Evolutionary conservation across 2,888 invertebrate species (phyloP).

Genomic region (Ophion slaviceki): DNA sequence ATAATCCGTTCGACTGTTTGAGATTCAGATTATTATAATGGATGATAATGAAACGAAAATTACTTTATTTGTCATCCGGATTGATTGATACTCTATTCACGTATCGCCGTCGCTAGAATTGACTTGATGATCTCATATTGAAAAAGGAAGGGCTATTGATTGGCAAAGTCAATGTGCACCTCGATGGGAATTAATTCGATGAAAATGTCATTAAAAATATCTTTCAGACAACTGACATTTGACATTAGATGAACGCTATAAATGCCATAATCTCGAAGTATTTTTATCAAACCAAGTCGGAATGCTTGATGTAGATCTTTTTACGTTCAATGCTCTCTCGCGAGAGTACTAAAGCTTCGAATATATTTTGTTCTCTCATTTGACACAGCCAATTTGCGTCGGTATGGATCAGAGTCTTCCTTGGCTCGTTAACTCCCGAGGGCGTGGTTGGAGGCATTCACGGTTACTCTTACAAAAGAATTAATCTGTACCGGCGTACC

Average conservation of each 20-base stretch:
- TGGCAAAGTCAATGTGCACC: no score
- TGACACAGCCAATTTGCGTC: slow-evolving; percentile 42
- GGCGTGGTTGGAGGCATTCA: slow-evolving; percentile 55
- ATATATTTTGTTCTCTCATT: background rate
- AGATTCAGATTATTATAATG: background rate
- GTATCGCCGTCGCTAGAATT: background rate
- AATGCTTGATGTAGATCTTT: background rate
- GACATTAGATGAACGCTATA: no score
- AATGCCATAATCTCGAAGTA: no score
- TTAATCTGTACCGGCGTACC: slow-evolving; percentile 39
- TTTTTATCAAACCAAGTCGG: no score
- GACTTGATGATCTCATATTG: background rate
- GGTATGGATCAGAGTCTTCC: slow-evolving; percentile 23
- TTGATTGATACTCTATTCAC: background rate
- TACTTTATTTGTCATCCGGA: background rate
- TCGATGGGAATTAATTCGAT: no score
- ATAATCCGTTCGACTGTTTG: background rate
- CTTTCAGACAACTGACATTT: no score
- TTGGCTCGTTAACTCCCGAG: slow-evolving; percentile 56
- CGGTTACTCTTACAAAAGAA: slow-evolving; percentile 33
- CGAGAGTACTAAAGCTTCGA: background rate
- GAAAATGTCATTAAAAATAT: no score
- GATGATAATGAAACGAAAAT: background rate
- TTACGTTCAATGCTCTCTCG: background rate
- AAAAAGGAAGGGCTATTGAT: background rate